A percentile compares a stretch with the other conserved stretches of the same genome.
Evolutionary conservation across 2,113 vertebrate species (phyloP).

Genomic region (Pipa parva): DNA sequence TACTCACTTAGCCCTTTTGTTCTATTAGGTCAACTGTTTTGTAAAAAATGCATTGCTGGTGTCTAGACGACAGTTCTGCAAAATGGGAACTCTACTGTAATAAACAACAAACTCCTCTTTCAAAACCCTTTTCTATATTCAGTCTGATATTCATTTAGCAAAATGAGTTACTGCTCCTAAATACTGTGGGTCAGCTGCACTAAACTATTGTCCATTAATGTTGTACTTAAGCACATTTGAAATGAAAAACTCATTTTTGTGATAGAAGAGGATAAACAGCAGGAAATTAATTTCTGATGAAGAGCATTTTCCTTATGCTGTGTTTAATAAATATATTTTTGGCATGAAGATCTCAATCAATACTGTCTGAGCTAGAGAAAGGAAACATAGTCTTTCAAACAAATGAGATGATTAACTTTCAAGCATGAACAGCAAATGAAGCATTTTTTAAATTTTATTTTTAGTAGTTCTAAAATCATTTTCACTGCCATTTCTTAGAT

Average conservation of each 20-base stretch:
- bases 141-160: too few relatives aligned
- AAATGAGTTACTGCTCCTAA: too few relatives aligned
- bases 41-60: too few relatives aligned
- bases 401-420: slow-evolving; percentile 54
- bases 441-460: slow-evolving; percentile 53
- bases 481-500: slow-evolving; percentile 37
- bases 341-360: slow-evolving; percentile 36
- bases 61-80: too few relatives aligned
- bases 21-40: too few relatives aligned
- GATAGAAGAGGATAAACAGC: slow-evolving; percentile 4
- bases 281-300: slow-evolving; percentile 6
- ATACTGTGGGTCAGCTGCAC: background rate
- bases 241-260: background rate
- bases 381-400: slow-evolving; percentile 33
- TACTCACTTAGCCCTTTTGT: too few relatives aligned
- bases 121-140: too few relatives aligned
- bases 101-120: too few relatives aligned
- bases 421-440: slow-evolving; percentile 47
- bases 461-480: slow-evolving; percentile 55
- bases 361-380: slow-evolving; percentile 35
- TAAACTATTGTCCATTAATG: background rate
- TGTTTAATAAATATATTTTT: slow-evolving; percentile 38
- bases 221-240: background rate
- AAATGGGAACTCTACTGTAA: too few relatives aligned
- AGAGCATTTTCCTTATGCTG: slow-evolving; percentile 1